A percentile compares a stretch with the other conserved stretches of the same genome.
Conservation (phyloP, 2,113 vertebrate genomes). For the Hippocampus barbouri region DNA sequence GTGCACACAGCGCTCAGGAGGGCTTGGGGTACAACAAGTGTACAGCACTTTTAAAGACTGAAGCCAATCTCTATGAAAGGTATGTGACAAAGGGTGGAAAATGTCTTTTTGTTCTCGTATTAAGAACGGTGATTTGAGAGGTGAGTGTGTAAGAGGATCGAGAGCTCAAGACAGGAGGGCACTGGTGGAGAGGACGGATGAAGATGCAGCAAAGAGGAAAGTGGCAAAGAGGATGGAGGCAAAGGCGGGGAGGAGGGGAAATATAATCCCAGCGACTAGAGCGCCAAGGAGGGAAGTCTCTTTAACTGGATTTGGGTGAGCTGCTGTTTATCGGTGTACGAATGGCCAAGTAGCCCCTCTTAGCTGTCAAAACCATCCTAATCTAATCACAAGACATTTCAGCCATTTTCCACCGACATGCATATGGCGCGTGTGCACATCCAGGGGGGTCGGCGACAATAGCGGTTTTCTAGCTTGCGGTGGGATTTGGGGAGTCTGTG, state of each 20-base stretch:
- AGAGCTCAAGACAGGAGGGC: constrained; percentile 34
- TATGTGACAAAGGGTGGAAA: constrained; percentile 64
- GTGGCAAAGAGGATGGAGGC: constrained; percentile 10
- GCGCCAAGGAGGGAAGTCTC: constrained; percentile 62
- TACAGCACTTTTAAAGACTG: constrained; percentile 47
- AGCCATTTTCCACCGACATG: constrained; percentile 53
- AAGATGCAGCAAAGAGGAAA: constrained; percentile 26
- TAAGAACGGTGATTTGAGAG: constrained; percentile 44
- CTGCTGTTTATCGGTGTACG: constrained; percentile 59
- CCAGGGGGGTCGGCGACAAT: constrained; percentile 39
- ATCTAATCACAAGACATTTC: constrained; percentile 66
- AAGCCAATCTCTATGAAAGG: constrained; percentile 45
- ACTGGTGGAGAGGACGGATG: constrained; percentile 38
- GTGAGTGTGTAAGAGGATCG: constrained; percentile 52
- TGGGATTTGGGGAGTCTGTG: constrained; percentile 60
- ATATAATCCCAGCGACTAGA: constrained; percentile 56
- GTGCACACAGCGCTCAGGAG: constrained; percentile 21
- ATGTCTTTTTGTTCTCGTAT: constrained; percentile 59
- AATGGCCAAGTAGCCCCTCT: constrained; percentile 55
- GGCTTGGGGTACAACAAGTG: constrained; percentile 51
- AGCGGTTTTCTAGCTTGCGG: constrained; percentile 58
- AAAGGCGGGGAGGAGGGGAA: constrained; percentile 9
- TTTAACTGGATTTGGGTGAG: constrained; percentile 72
- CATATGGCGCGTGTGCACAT: constrained; percentile 19
- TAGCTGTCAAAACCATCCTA: constrained; percentile 63